Evolutionary conservation across 2,113 vertebrate genomes (phyloP).

Genomic region (Telmatochromis sp.): DNA sequence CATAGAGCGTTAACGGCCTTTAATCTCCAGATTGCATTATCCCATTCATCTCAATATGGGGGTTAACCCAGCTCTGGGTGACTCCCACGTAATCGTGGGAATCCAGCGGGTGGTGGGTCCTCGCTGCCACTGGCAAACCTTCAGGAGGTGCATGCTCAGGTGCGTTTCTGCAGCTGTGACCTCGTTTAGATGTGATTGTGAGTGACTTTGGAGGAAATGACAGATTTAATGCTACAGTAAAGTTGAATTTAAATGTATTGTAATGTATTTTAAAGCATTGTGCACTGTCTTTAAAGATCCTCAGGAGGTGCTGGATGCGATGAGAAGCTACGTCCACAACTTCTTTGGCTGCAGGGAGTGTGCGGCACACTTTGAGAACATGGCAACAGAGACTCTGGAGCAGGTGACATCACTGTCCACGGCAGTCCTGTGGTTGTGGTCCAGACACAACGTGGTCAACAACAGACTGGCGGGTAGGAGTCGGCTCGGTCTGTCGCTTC

Average conservation of each 20-base stretch:
- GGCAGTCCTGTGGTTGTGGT: slow-evolving; percentile 85
- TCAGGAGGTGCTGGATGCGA: slow-evolving; percentile 75
- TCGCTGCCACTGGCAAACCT: neutral
- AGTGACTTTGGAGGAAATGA: neutral
- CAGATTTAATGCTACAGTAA: neutral
- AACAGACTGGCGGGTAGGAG: slow-evolving; percentile 81
- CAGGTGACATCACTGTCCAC: slow-evolving; percentile 30
- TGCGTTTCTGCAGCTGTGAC: neutral
- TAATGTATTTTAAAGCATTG: neutral
- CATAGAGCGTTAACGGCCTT: slow-evolving; percentile 57
- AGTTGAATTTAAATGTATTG: rapidly evolving
- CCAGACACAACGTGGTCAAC: slow-evolving; percentile 85
- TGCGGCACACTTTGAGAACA: slow-evolving; percentile 82
- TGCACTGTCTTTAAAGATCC: slow-evolving; percentile 28
- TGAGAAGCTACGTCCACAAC: slow-evolving; percentile 75
- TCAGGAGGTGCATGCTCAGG: neutral
- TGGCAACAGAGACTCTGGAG: slow-evolving; percentile 75
- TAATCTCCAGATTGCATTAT: slow-evolving; percentile 66
- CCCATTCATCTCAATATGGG: slow-evolving; percentile 54
- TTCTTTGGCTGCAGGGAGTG: slow-evolving; percentile 88
- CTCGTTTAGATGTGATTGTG: neutral
- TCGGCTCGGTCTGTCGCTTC: neutral
- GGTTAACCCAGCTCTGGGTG: slow-evolving; percentile 60
- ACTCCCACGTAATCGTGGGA: slow-evolving; percentile 59
- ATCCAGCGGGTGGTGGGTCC: neutral